These are phyloP conservation scores for Gastracanthus pulcherrimus DNA, from an alignment of 2,888 invertebrate species.

Conservation along the genomic window DNA sequence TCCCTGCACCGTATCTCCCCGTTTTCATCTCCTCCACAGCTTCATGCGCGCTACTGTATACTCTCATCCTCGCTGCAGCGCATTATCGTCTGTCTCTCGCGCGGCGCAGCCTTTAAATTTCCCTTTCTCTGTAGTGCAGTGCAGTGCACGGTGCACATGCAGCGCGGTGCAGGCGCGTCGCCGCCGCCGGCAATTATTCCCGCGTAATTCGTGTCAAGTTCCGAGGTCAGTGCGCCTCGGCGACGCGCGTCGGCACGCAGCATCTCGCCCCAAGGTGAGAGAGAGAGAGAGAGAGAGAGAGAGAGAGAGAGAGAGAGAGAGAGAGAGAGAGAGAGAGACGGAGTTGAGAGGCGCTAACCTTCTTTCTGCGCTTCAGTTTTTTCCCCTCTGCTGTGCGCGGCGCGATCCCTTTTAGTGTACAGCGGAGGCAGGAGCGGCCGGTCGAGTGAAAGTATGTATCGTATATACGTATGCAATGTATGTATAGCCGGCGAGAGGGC, in stretches of 20 bases:
- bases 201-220: conserved; percentile 46
- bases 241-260: background rate
- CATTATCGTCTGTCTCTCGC: too few species aligned
- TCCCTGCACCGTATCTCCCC: conserved; percentile 1
- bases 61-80: too few species aligned
- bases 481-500: background rate
- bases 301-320: too few species aligned
- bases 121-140: conserved; percentile 33
- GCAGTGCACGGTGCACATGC: too few species aligned
- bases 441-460: conserved; percentile 36
- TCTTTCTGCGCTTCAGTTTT: too few species aligned
- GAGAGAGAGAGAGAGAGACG: too few species aligned
- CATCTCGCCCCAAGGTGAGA: conserved; percentile 26
- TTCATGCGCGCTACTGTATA: background rate
- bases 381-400: background rate
- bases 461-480: background rate
- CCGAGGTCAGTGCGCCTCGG: conserved; percentile 40
- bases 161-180: too few species aligned
- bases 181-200: conserved; percentile 31
- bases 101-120: conserved; percentile 12
- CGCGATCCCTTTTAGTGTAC: background rate
- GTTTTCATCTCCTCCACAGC: conserved; percentile 36
- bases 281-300: background rate
- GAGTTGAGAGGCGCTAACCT: background rate
- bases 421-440: background rate